These are phyloP conservation scores for Calidris pugnax DNA, from an alignment of 2,113 vertebrate species.

Conservation along the genomic window DNA sequence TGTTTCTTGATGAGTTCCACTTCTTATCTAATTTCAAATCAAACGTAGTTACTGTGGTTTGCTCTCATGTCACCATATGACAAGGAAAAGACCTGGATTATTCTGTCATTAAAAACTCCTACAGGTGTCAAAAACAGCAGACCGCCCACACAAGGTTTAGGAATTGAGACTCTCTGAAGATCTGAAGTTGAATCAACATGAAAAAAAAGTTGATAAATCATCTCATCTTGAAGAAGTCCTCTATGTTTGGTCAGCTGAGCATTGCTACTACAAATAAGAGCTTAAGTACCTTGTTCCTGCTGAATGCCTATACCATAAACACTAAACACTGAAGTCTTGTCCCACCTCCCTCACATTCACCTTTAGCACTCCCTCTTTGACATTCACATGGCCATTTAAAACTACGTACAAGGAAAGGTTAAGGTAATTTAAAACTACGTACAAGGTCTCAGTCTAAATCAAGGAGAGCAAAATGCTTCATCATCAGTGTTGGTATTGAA, in stretches of 20 bases:
- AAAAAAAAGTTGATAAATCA: background rate
- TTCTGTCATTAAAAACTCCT: background rate
- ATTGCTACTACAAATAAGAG: background rate
- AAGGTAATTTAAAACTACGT: background rate
- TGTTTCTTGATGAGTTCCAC: background rate
- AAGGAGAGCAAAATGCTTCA: background rate
- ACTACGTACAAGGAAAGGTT: background rate
- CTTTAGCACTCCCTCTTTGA: background rate
- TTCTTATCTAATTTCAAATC: background rate
- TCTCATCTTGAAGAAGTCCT: background rate
- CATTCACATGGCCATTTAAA: background rate
- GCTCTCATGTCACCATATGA: background rate
- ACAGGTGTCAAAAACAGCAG: background rate
- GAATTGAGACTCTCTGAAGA: background rate
- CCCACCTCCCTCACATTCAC: background rate
- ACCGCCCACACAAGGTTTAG: background rate
- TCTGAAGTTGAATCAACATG: background rate
- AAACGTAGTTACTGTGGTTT: background rate
- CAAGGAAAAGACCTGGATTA: background rate
- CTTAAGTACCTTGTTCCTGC: background rate
- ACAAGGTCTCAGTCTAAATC: background rate
- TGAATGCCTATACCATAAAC: background rate
- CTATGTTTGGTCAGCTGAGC: background rate
- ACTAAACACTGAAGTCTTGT: background rate
- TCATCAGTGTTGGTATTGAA: background rate